Base-by-base conservation (phyloP, 2,113 vertebrate genomes). In the Octodon degus region DNA sequence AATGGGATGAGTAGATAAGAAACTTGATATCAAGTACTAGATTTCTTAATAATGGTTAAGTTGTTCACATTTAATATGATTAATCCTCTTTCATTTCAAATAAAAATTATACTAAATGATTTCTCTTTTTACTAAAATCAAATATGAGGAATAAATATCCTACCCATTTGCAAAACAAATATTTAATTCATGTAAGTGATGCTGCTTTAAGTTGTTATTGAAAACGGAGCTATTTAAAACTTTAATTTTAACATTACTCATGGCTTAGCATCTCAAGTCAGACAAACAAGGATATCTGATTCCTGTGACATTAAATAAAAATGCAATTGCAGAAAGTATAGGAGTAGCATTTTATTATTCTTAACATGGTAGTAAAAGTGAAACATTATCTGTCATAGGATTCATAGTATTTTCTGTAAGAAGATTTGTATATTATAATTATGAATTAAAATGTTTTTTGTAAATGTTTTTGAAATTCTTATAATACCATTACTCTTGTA, bases 101-200 rank as follows among this genome's bases (percentile, higher is more conserved):
- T 60, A 95, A 96, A 58, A 81, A 80, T 82, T 96, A 95, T 96
- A 80, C 67, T 91, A 12, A 62, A 68, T 94, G 79, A 94, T 96
- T 96, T 91, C 14, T 47, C 80, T 27, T 94, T 68, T 93, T 86
- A 93, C 55, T 92, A 87, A 90, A 91, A 93, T 95, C 86, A 94
- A 97, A 97, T 47, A 96, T 76, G 30, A 95, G 76, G 81, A 96
- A 91, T 97, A 32, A 94, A 96, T 95, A 95, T 93, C 70, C 67
- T 65, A 96, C 50, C 87, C 58, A 70, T 34, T 87, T 34, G 94
- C 83, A 94, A 91, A 96, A 94, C 91, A 94, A 95, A 91, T 96
- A 94, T 84, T 97, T 95, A 93, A 96, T 90, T 53, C 37, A 9
- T 72, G 90, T 76, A 81, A 93, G 68, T 72, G 77, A 87, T 85